Evolutionary conservation across 2,888 invertebrate species (phyloP).

Genomic region (Pelosia muscerda): DNA sequence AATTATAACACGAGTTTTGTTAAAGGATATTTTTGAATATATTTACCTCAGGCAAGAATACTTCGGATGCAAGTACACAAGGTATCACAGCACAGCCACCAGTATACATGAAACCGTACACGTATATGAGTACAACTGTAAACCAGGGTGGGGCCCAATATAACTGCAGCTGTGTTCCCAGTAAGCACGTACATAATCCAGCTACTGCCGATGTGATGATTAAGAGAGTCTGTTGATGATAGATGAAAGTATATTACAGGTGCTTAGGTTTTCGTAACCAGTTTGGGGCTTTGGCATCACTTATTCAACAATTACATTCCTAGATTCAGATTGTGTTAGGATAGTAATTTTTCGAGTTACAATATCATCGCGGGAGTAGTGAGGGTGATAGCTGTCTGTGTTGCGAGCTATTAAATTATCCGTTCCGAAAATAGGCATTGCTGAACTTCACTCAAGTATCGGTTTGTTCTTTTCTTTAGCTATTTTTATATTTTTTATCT

Average conservation of each 20-base stretch:
- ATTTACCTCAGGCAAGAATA: slow-evolving; percentile 76
- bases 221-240: slow-evolving; percentile 56
- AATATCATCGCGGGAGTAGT: no score
- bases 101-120: slow-evolving; percentile 69
- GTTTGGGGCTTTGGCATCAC: no score
- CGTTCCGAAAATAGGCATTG: no score
- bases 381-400: no score
- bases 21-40: background rate
- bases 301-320: no score
- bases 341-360: no score
- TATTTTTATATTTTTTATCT: background rate
- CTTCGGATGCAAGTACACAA: slow-evolving; percentile 73
- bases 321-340: no score
- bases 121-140: slow-evolving; percentile 63
- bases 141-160: slow-evolving; percentile 67
- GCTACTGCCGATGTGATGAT: slow-evolving; percentile 56
- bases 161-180: slow-evolving; percentile 63
- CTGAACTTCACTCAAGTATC: no score
- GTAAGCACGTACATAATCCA: slow-evolving; percentile 59
- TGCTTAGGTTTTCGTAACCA: background rate
- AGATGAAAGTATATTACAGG: background rate
- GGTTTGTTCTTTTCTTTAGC: background rate
- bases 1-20: background rate
- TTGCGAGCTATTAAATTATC: no score
- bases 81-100: slow-evolving; percentile 75